phyloP scores from a whole-genome alignment of 2,113 vertebrate species.

The Poicephalus gulielmi region DNA sequence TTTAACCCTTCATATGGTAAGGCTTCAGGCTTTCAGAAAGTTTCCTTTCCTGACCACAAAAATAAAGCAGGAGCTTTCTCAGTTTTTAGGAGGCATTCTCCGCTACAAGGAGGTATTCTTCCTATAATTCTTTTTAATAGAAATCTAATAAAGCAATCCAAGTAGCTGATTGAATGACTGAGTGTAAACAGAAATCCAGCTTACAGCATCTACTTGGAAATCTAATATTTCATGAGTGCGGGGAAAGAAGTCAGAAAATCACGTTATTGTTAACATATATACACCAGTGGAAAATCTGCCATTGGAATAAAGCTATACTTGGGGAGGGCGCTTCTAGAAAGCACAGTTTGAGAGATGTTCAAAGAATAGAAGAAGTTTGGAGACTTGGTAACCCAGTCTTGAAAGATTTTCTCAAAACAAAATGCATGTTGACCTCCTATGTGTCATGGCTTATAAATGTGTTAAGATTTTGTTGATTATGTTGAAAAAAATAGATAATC shows the following conservation, averaged over 20 bases:
- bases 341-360: not conserved
- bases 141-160: not conserved
- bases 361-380: not conserved
- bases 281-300: not conserved
- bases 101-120: not conserved
- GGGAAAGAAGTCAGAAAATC: constrained; percentile 44
- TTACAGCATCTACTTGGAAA: constrained; percentile 33
- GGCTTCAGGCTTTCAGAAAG: not conserved
- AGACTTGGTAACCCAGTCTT: not conserved
- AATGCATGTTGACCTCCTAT: not conserved
- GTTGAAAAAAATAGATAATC: not conserved
- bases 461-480: not conserved
- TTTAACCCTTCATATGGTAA: not conserved
- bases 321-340: not conserved
- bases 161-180: constrained; percentile 38
- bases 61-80: not conserved
- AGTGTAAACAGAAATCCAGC: constrained; percentile 39
- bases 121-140: not conserved
- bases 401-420: not conserved
- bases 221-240: constrained; percentile 52
- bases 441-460: not conserved
- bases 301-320: not conserved
- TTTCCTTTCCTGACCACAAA: not conserved
- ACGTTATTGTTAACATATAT: constrained; percentile 14
- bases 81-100: not conserved